A percentile compares a stretch with the other conserved stretches of the same genome.
phyloP scores from a whole-genome alignment of 2,113 vertebrate genomes.

The Caloenas nicobarica region DNA sequence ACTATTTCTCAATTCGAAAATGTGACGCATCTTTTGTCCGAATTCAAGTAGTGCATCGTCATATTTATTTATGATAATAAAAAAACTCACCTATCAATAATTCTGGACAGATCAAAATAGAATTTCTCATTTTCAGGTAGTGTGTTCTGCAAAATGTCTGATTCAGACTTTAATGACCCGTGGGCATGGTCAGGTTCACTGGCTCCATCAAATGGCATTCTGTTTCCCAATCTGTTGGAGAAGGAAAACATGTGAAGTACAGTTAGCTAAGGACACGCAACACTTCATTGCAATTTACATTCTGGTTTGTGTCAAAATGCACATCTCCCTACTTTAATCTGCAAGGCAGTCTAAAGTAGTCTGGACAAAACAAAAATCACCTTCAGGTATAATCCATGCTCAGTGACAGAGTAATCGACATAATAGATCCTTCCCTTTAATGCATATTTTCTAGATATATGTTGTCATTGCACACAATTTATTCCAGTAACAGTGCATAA shows the following conservation, averaged over 20 bases:
- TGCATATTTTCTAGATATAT: not conserved
- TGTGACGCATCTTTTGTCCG: not conserved
- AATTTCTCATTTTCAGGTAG: slow-evolving; percentile 80
- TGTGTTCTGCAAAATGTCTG: slow-evolving; percentile 73
- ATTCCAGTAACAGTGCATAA: not conserved
- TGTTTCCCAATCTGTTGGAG: slow-evolving; percentile 73
- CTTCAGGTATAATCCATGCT: not conserved
- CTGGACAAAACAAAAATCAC: not conserved
- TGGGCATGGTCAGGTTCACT: slow-evolving; percentile 71
- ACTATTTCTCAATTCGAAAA: not conserved
- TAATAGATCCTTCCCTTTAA: not conserved
- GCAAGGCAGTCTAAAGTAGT: not conserved
- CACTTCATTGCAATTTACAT: not conserved
- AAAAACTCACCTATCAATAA: slow-evolving; percentile 76
- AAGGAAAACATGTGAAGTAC: not conserved
- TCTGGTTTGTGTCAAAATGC: not conserved
- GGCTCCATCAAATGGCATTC: slow-evolving; percentile 71
- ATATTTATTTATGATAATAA: not conserved
- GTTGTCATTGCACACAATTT: not conserved
- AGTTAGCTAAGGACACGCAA: not conserved
- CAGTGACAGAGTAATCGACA: not conserved
- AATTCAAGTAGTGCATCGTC: not conserved
- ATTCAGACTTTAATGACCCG: slow-evolving; percentile 71
- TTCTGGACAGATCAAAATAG: slow-evolving; percentile 78
- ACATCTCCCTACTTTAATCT: not conserved